A percentile compares a stretch with the other conserved stretches of the same genome.
phyloP scores from a whole-genome alignment of 2,888 invertebrate species.

The Thereva nobilitata region DNA sequence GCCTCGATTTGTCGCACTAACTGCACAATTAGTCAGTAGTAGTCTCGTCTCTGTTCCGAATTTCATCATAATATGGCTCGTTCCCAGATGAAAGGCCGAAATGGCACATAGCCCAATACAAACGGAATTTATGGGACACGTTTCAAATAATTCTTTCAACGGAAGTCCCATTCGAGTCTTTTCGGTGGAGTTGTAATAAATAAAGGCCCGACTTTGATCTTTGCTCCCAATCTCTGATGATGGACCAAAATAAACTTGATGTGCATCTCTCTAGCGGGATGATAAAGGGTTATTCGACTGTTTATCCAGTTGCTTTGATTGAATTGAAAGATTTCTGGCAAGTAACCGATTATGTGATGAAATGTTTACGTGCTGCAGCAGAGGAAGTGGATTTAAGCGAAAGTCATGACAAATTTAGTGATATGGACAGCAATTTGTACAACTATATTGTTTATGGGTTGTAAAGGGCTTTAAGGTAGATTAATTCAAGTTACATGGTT shows the following conservation, averaged over 20 bases:
- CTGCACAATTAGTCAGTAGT: constrained; percentile 24
- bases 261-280: constrained; percentile 10
- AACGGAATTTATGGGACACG: constrained; percentile 41
- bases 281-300: constrained; percentile 30
- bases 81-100: constrained; percentile 19
- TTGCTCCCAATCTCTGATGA: constrained; percentile 29
- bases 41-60: not conserved
- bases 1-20: not conserved
- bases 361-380: too few relatives aligned
- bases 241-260: constrained; percentile 37
- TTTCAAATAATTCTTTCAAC: constrained; percentile 41
- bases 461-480: too few relatives aligned
- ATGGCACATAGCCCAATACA: constrained; percentile 34
- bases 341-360: constrained; percentile 19
- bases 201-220: constrained; percentile 40
- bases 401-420: too few relatives aligned
- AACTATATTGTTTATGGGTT: too few relatives aligned
- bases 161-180: constrained; percentile 12
- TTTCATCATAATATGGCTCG: constrained; percentile 7
- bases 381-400: too few relatives aligned
- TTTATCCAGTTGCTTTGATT: constrained; percentile 29
- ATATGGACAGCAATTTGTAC: too few relatives aligned
- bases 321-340: constrained; percentile 5
- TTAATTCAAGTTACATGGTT: too few relatives aligned
- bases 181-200: constrained; percentile 34